Evolutionary conservation across 2,888 invertebrate genomes (phyloP).

Genomic region (Ganaspis brasiliensis): DNA sequence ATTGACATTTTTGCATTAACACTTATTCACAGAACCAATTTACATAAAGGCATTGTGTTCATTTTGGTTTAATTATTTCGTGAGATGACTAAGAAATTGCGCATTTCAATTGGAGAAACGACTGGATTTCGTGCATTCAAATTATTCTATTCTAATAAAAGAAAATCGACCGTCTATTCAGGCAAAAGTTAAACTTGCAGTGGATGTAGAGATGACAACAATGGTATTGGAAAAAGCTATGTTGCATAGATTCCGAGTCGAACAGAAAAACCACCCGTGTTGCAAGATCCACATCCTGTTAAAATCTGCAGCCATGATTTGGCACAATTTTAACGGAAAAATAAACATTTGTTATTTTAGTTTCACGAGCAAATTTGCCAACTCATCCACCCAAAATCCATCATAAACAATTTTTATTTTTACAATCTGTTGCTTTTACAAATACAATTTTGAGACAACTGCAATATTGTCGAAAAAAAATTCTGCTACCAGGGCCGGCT

Average conservation of each 20-base stretch:
- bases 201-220: conserved; percentile 63
- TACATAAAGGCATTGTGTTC: too few relatives aligned
- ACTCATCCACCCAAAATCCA: conserved; percentile 1
- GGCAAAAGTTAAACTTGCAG: conserved; percentile 27
- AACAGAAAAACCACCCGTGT: conserved; percentile 70
- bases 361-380: conserved; percentile 24
- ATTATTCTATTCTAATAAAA: conserved; percentile 26
- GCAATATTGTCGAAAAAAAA: too few relatives aligned
- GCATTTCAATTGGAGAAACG: conserved; percentile 14
- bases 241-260: conserved; percentile 40
- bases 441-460: background rate
- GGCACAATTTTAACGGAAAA: conserved; percentile 46
- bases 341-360: conserved; percentile 36
- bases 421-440: conserved; percentile 16
- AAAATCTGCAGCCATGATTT: conserved; percentile 42
- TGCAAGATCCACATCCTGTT: conserved; percentile 64
- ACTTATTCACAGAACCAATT: too few relatives aligned
- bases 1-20: too few relatives aligned
- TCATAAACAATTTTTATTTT: conserved; percentile 26
- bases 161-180: conserved; percentile 33
- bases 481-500: too few relatives aligned
- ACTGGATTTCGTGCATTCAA: conserved; percentile 17
- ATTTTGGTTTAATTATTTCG: background rate
- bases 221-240: conserved; percentile 57
- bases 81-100: background rate